Conservation (phyloP, 92 coral and sea anemone species). For the Zoanthus gigantus region DNA sequence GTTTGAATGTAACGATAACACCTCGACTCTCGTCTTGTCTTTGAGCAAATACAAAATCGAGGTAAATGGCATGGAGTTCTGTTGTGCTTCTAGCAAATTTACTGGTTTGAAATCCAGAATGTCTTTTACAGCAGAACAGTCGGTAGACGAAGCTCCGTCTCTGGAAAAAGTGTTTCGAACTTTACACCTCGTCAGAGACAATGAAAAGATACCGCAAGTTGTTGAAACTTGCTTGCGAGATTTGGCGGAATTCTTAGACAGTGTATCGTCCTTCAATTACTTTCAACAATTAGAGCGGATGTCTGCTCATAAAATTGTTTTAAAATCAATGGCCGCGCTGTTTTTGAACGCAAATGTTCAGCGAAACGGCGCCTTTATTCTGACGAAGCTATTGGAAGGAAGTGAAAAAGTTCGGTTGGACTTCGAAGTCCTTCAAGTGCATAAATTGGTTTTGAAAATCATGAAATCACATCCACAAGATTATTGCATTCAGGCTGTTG, state of each 20-base stretch:
- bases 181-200: slow-evolving; percentile 53
- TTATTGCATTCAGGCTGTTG: slow-evolving; percentile 66
- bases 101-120: background rate
- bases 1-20: background rate
- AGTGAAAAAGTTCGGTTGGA: slow-evolving; percentile 52
- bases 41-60: background rate
- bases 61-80: slow-evolving; percentile 22
- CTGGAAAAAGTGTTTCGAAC: slow-evolving; percentile 50
- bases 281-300: slow-evolving; percentile 48
- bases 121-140: slow-evolving; percentile 3
- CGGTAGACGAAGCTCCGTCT: slow-evolving; percentile 21
- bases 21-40: background rate
- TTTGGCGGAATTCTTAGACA: slow-evolving; percentile 70
- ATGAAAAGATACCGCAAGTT: slow-evolving; percentile 64
- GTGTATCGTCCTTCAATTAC: slow-evolving; percentile 32
- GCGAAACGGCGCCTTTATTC: slow-evolving; percentile 63
- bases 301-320: slow-evolving; percentile 60
- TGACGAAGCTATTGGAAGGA: slow-evolving; percentile 67
- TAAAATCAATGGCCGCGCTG: slow-evolving; percentile 60
- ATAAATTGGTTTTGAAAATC: slow-evolving; percentile 49
- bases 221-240: slow-evolving; percentile 66
- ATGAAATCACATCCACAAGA: slow-evolving; percentile 63
- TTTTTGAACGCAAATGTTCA: slow-evolving; percentile 65
- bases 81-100: slow-evolving; percentile 12
- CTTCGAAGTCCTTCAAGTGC: slow-evolving; percentile 45